Percentiles rank a stretch among this genome's conserved stretches.
These are phyloP conservation scores for Meloidogyne hapla DNA, from an alignment of 1,140 invertebrate species.

Conservation along the genomic window DNA sequence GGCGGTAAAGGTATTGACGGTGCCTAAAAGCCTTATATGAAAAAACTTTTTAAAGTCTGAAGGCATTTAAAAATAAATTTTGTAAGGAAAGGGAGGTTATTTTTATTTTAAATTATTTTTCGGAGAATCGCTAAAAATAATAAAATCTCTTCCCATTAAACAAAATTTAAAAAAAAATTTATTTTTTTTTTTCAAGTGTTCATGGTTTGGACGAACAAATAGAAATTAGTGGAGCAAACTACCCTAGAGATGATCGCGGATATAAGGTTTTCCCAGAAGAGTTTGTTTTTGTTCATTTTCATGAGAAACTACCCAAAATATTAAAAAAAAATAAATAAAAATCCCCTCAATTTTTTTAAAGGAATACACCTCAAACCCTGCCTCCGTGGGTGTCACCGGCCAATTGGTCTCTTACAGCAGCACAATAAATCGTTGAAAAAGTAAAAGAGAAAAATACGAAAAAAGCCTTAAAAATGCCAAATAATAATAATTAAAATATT, in stretches of 20 bases:
- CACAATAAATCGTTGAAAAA: constrained; percentile 13
- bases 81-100: no score
- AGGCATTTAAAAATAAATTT: no score
- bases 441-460: neutral
- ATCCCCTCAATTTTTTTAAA: neutral
- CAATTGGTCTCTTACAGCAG: constrained; percentile 28
- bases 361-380: constrained; percentile 23
- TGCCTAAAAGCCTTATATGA: no score
- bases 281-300: neutral
- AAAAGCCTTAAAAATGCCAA: neutral
- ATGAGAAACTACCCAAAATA: neutral
- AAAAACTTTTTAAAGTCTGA: no score
- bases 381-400: constrained; percentile 9
- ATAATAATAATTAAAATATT: neutral
- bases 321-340: neutral
- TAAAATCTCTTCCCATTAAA: constrained; percentile 28
- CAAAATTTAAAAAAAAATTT: no score
- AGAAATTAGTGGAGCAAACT: constrained; percentile 43
- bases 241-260: constrained; percentile 49
- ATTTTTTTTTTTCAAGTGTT: constrained; percentile 12
- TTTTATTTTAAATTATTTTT: no score
- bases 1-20: no score
- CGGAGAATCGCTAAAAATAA: no score
- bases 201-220: constrained; percentile 39
- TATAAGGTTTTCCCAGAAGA: constrained; percentile 42